These are phyloP conservation scores for Apomyelois bistriatella DNA, from an alignment of 2,888 invertebrate species.

Conservation along the genomic window DNA sequence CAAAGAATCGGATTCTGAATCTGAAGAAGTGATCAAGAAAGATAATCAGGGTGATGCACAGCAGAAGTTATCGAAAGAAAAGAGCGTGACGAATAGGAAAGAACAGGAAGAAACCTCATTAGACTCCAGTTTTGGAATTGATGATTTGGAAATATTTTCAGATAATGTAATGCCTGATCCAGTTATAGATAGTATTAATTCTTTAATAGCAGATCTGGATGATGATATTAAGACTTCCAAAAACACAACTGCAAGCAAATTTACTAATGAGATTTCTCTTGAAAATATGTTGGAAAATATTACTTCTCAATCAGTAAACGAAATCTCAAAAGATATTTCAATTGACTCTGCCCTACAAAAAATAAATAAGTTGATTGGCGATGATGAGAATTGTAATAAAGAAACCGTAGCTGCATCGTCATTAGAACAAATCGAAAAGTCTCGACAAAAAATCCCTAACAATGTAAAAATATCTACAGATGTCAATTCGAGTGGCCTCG, in stretches of 20 bases:
- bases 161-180: slow-evolving; percentile 54
- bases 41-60: not conserved
- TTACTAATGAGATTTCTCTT: slow-evolving; percentile 45
- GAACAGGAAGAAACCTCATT: slow-evolving; percentile 20
- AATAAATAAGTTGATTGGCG: slow-evolving; percentile 31
- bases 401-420: not conserved
- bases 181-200: slow-evolving; percentile 60
- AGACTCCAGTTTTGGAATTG: slow-evolving; percentile 45
- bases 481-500: not conserved
- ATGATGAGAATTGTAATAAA: slow-evolving; percentile 21
- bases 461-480: not conserved
- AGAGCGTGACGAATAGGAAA: not conserved
- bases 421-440: not conserved
- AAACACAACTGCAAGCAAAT: slow-evolving; percentile 35
- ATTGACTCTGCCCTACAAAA: slow-evolving; percentile 29
- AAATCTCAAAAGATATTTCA: slow-evolving; percentile 15
- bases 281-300: slow-evolving; percentile 50
- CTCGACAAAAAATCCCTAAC: not conserved
- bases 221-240: slow-evolving; percentile 47
- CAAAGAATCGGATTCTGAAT: slow-evolving; percentile 45
- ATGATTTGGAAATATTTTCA: slow-evolving; percentile 57
- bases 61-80: slow-evolving; percentile 8
- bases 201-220: slow-evolving; percentile 59
- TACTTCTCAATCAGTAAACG: slow-evolving; percentile 27
- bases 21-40: slow-evolving; percentile 22